Evolutionary conservation across 1,140 invertebrate genomes (phyloP).

Genomic region (Drosophila ambigua): DNA sequence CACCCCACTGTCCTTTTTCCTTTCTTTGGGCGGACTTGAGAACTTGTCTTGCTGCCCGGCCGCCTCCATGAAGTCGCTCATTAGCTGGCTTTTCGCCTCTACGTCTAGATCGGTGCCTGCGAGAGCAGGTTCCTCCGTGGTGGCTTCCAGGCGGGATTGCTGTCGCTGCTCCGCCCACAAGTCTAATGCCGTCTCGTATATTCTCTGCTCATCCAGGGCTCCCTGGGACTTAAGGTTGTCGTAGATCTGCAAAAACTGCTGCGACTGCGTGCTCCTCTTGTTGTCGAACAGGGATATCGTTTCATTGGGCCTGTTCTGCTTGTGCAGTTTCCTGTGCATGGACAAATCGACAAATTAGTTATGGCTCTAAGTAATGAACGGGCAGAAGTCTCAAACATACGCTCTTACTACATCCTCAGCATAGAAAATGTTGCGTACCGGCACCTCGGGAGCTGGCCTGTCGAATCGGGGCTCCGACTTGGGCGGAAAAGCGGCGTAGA

Average conservation of each 20-base stretch:
- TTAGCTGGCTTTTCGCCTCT: slow-evolving; percentile 29
- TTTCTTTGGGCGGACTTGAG: slow-evolving; percentile 12
- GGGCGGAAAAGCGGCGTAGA: slow-evolving; percentile 94
- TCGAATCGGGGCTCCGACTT: slow-evolving; percentile 90
- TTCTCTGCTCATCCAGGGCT: slow-evolving; percentile 84
- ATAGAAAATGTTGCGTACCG: slow-evolving; percentile 91
- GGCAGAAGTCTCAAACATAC: slow-evolving; percentile 85
- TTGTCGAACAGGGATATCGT: slow-evolving; percentile 84
- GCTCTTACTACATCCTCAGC: slow-evolving; percentile 93
- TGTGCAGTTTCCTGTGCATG: slow-evolving; percentile 86
- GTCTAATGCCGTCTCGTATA: slow-evolving; percentile 84
- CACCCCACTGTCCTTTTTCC: slow-evolving; percentile 44
- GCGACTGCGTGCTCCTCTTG: slow-evolving; percentile 85
- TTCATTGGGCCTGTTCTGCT: slow-evolving; percentile 85
- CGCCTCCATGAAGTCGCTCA: slow-evolving; percentile 67
- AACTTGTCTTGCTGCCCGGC: slow-evolving; percentile 22
- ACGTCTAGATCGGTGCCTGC: slow-evolving; percentile 5
- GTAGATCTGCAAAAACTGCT: slow-evolving; percentile 86
- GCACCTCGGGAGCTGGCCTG: slow-evolving; percentile 85
- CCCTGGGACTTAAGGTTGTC: slow-evolving; percentile 85
- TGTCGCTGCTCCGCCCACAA: slow-evolving; percentile 77
- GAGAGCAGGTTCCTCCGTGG: slow-evolving; percentile 22
- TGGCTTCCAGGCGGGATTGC: slow-evolving; percentile 28
- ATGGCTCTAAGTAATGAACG: no score
- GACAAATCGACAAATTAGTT: background rate